phyloP scores from a whole-genome alignment of 2,888 invertebrate species.

The Latrodectus hesperus region DNA sequence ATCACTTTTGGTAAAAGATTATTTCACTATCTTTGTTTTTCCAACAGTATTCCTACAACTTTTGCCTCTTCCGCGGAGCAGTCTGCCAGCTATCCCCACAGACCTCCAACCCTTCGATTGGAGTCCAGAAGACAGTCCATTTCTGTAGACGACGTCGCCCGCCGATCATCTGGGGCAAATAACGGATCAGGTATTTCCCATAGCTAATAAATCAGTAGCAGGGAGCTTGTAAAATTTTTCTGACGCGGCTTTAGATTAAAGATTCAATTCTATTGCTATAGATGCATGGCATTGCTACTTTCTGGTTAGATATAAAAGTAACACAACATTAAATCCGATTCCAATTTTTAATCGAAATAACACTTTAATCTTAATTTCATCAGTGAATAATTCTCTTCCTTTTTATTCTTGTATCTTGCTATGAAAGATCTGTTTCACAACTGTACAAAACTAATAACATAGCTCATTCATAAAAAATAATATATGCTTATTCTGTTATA shows the following conservation, averaged over 20 bases:
- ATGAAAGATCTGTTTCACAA: too few species aligned
- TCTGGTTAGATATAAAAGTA: background rate
- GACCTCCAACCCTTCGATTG: constrained; percentile 71
- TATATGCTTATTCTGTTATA: too few species aligned
- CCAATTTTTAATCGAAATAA: too few species aligned
- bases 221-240: background rate
- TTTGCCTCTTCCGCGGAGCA: constrained; percentile 68
- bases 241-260: background rate
- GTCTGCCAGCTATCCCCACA: constrained; percentile 71
- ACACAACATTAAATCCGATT: too few species aligned
- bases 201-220: background rate
- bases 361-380: too few species aligned
- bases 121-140: constrained; percentile 71
- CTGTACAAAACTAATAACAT: too few species aligned
- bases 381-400: too few species aligned
- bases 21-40: constrained; percentile 14
- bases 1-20: too few species aligned
- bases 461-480: too few species aligned
- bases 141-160: constrained; percentile 71
- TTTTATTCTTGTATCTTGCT: too few species aligned
- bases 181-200: constrained; percentile 55
- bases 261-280: background rate
- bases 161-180: constrained; percentile 66
- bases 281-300: background rate
- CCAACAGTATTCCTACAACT: constrained; percentile 61